Evolutionary conservation across 53 echinoderm and acorn worm genomes (phyloP), one percentile per base, ranked within the genome.

Genomic region (Antedon mediterranea): DNA sequence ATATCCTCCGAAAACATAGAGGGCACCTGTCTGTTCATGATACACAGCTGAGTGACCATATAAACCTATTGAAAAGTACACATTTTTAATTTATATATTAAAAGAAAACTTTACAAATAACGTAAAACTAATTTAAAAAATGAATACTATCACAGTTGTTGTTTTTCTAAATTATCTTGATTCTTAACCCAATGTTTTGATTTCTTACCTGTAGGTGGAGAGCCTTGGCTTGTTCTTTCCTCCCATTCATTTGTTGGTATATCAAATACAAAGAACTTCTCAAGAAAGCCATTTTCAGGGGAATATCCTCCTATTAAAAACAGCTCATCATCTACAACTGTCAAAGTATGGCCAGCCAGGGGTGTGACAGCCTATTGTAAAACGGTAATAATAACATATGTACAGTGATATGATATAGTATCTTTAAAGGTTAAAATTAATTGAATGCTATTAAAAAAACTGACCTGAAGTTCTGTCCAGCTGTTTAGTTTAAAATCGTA

Each of bases 1-100:
- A 73, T 97, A 92, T 23, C 97, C 97, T 14, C 97, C 97, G 72
- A 83, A 97, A 3, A 92, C 88, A 70, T 89, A 97, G 73, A 97
- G 74, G 37, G 97, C 73, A 0, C 9, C 43, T n/a, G 97, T 81
- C 32, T 71, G 87, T 33, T 71, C n/a, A 73, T 97, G 97, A 89
- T 92, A 97, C 28, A 87, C 86, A 0, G 89, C 82, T 30, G 87
- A 86, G 34, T 97, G 97, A 8, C 97, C 97, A 88, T 83, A 92
- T 31, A 97, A 23, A 74, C 97, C 94, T 93, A n/a, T n/a, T n/a
- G n/a, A n/a, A n/a, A n/a, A n/a, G n/a, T n/a, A n/a, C n/a, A n/a
- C n/a, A n/a, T n/a, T n/a, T n/a, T n/a, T n/a, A n/a, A n/a, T n/a
- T n/a, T n/a, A n/a, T n/a, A n/a, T n/a, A n/a, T n/a, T n/a, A n/a